These are phyloP conservation scores for Leptestheria dahalacensis DNA, from an alignment of 1,140 invertebrate species.

Conservation along the genomic window DNA sequence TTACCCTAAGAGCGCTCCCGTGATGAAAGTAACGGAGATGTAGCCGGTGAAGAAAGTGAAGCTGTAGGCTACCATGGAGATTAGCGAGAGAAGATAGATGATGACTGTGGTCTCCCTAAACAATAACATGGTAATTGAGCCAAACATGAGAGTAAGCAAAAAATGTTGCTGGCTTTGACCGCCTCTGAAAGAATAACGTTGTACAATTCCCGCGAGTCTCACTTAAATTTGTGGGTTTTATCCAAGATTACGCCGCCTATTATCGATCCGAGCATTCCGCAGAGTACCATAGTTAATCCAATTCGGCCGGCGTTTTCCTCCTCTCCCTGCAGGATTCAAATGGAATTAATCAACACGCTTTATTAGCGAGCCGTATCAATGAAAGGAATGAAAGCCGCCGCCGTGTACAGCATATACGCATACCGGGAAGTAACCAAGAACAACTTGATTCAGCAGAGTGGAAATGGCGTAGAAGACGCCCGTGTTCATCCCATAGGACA, in stretches of 20 bases:
- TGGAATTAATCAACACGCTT: neutral
- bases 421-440: slow-evolving; percentile 62
- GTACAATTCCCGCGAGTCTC: slow-evolving; percentile 24
- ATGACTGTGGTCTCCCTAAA: slow-evolving; percentile 68
- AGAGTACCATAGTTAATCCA: slow-evolving; percentile 71
- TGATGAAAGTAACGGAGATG: slow-evolving; percentile 61
- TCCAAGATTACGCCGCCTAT: slow-evolving; percentile 74
- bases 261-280: slow-evolving; percentile 78
- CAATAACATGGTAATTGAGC: slow-evolving; percentile 21
- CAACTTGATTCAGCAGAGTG: slow-evolving; percentile 73
- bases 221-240: slow-evolving; percentile 68
- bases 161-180: neutral
- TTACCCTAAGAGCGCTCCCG: slow-evolving; percentile 62
- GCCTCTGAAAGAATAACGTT: neutral
- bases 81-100: slow-evolving; percentile 65
- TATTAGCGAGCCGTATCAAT: too few relatives aligned
- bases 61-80: slow-evolving; percentile 77
- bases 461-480: slow-evolving; percentile 90
- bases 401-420: too few relatives aligned
- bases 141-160: neutral
- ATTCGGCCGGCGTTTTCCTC: slow-evolving; percentile 65
- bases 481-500: slow-evolving; percentile 82
- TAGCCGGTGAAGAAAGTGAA: slow-evolving; percentile 52
- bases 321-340: slow-evolving; percentile 39
- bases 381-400: too few relatives aligned